Percentiles rank a stretch among this genome's conserved stretches.
These are phyloP conservation scores for Trachelus iudaicus DNA, from an alignment of 2,888 invertebrate species.

Conservation along the genomic window DNA sequence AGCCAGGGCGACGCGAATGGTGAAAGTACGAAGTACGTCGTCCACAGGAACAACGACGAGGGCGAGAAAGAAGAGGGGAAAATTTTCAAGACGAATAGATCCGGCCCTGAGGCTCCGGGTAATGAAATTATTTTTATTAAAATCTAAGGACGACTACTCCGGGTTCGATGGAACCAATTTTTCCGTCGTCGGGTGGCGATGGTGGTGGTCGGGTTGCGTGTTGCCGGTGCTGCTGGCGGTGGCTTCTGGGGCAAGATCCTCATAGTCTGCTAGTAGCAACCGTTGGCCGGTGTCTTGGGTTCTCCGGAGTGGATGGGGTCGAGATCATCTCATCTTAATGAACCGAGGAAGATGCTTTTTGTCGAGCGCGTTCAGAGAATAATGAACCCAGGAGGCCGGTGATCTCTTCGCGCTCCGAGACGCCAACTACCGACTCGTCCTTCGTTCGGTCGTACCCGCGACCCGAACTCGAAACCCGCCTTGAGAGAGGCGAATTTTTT, in stretches of 20 bases:
- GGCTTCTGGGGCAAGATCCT: not conserved
- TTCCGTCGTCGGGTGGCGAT: slow-evolving; percentile 32
- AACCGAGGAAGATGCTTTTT: slow-evolving; percentile 30
- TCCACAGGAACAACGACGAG: not conserved
- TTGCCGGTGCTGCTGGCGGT: not conserved
- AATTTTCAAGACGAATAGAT: slow-evolving; percentile 25
- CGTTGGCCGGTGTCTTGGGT: not conserved
- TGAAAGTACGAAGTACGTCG: not conserved
- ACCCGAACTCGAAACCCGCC: not conserved
- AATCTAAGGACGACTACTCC: slow-evolving; percentile 70
- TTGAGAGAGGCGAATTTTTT: not conserved
- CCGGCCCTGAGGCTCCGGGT: slow-evolving; percentile 54
- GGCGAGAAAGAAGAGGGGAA: not conserved
- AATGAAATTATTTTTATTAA: slow-evolving; percentile 69
- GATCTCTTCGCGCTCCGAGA: not conserved
- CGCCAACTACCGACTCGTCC: not conserved
- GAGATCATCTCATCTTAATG: not conserved
- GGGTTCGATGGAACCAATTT: slow-evolving; percentile 62
- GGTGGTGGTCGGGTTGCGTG: not conserved
- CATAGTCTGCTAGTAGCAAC: not conserved
- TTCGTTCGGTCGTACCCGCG: slow-evolving; percentile 3
- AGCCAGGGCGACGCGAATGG: not conserved
- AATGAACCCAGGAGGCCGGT: slow-evolving; percentile 49
- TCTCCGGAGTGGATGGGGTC: not conserved
- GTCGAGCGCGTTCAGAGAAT: slow-evolving; percentile 46